A percentile compares a stretch with the other conserved stretches of the same genome.
These are phyloP conservation scores for Dreissena rostriformis DNA, from an alignment of 1,140 invertebrate species.

Conservation along the genomic window DNA sequence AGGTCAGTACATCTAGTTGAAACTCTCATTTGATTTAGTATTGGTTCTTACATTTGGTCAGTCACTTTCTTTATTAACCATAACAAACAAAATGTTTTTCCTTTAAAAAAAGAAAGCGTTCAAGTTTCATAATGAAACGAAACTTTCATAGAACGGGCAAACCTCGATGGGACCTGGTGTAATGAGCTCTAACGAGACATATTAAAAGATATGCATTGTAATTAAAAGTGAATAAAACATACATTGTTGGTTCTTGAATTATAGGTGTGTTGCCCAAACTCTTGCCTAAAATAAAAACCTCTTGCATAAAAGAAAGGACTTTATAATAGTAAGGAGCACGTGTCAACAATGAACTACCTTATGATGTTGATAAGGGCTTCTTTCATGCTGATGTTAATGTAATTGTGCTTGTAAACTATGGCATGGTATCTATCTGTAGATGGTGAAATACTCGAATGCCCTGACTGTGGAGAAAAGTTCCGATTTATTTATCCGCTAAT, in stretches of 20 bases:
- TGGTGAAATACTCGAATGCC: slow-evolving; percentile 65
- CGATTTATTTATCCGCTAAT: slow-evolving; percentile 72
- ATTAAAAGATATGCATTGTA: too few relatives aligned
- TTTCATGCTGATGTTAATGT: too few relatives aligned
- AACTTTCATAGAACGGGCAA: not conserved
- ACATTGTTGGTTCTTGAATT: too few relatives aligned
- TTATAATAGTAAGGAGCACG: not conserved
- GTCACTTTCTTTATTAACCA: not conserved
- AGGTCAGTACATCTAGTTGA: not conserved
- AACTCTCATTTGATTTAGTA: not conserved
- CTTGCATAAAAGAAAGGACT: not conserved
- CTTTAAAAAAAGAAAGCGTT: not conserved
- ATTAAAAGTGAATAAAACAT: too few relatives aligned
- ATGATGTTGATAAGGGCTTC: too few relatives aligned
- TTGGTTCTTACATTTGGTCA: not conserved
- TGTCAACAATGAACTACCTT: not conserved
- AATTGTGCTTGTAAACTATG: too few relatives aligned
- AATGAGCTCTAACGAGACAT: too few relatives aligned
- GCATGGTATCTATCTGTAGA: not conserved
- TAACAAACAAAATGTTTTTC: not conserved
- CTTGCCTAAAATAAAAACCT: not conserved
- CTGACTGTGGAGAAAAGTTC: slow-evolving; percentile 74
- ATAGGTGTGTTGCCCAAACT: not conserved
- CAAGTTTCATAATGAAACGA: not conserved
- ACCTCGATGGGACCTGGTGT: too few relatives aligned